Conservation (phyloP, 1,140 invertebrate species). For the Tetramorium parvispinum region DNA sequence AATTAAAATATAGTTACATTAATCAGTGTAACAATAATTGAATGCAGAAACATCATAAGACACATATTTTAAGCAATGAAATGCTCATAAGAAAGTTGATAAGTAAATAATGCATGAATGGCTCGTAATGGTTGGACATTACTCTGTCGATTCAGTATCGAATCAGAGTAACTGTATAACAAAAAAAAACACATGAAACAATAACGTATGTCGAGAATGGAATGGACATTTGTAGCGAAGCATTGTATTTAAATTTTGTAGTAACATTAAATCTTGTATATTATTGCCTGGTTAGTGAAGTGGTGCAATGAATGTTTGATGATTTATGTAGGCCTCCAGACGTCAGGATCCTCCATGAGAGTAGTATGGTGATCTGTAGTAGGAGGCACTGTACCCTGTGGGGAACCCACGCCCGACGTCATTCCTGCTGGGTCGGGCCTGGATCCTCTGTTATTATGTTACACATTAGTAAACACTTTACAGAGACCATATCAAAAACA, state of each 20-base stretch:
- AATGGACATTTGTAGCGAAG: constrained; percentile 20
- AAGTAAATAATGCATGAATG: neutral
- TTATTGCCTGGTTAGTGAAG: constrained; percentile 85
- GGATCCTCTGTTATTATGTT: constrained; percentile 88
- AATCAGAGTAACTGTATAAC: neutral
- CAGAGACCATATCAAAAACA: constrained; percentile 32
- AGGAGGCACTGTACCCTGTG: constrained; percentile 88
- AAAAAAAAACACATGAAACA: neutral
- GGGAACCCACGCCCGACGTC: constrained; percentile 88
- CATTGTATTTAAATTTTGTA: constrained; percentile 18
- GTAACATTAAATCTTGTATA: constrained; percentile 75
- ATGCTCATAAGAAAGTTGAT: neutral
- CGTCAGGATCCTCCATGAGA: constrained; percentile 95
- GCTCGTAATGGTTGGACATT: neutral
- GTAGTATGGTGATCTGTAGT: constrained; percentile 90
- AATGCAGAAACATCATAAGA: constrained; percentile 9
- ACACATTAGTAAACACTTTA: constrained; percentile 70
- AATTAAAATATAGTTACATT: neutral
- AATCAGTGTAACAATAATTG: neutral
- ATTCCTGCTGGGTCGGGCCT: constrained; percentile 93
- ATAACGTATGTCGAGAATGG: neutral
- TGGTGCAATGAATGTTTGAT: constrained; percentile 84
- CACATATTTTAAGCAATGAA: neutral
- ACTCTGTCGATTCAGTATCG: neutral
- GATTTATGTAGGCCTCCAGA: constrained; percentile 95